Conservation (phyloP, 1,140 invertebrate genomes). For the Limonius californicus region DNA sequence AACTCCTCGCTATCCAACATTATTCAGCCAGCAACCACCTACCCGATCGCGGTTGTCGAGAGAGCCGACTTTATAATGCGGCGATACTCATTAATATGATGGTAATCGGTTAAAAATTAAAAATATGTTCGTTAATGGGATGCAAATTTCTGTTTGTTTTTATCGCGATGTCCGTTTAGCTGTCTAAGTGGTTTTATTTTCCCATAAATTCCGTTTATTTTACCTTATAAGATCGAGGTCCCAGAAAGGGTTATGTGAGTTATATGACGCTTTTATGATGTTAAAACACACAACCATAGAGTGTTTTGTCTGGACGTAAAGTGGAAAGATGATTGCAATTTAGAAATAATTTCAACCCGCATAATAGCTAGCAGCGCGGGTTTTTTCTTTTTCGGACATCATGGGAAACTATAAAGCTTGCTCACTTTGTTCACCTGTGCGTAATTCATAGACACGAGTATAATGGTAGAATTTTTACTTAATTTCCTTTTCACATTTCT, state of each 20-base stretch:
- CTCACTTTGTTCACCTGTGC: too few species aligned
- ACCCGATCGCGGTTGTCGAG: neutral
- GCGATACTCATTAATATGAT: slow-evolving; percentile 2
- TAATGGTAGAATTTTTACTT: too few species aligned
- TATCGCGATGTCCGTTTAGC: neutral
- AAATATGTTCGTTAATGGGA: slow-evolving; percentile 5
- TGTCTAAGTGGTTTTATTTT: slow-evolving; percentile 15
- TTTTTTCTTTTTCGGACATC: too few species aligned
- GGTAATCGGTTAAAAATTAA: slow-evolving; percentile 10
- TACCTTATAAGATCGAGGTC: slow-evolving; percentile 3
- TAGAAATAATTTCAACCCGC: neutral
- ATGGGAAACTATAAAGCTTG: too few species aligned
- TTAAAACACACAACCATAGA: neutral
- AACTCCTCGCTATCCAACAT: neutral
- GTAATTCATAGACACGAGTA: too few species aligned
- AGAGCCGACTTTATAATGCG: neutral
- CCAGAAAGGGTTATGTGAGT: slow-evolving; percentile 11
- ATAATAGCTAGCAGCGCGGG: too few species aligned
- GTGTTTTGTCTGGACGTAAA: neutral
- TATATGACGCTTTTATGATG: slow-evolving; percentile 14
- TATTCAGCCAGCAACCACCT: slow-evolving; percentile 2
- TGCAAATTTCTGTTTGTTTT: slow-evolving; percentile 15
- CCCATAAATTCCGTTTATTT: slow-evolving; percentile 17
- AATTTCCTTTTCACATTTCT: too few species aligned
- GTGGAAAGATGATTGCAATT: neutral